A percentile compares a stretch with the other conserved stretches of the same genome.
phyloP scores from a whole-genome alignment of 2,113 vertebrate species.

The Equus quagga region DNA sequence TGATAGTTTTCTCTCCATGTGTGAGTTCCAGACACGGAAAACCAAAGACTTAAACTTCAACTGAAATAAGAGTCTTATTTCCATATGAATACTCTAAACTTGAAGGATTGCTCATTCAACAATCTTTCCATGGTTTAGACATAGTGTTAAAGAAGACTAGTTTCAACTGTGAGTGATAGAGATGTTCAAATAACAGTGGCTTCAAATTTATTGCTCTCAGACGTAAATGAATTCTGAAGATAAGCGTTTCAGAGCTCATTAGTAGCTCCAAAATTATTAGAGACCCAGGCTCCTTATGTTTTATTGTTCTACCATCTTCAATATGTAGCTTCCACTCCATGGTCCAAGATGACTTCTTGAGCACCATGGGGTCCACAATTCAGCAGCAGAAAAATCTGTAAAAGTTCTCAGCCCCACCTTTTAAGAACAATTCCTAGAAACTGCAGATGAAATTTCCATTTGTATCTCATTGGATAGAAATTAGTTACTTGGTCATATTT shows the following conservation, averaged over 20 bases:
- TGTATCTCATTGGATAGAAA: neutral
- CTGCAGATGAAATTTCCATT: neutral
- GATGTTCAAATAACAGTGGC: neutral
- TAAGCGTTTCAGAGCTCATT: neutral
- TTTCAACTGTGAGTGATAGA: neutral
- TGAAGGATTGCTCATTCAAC: neutral
- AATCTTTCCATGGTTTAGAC: neutral
- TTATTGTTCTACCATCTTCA: neutral
- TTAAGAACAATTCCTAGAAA: neutral
- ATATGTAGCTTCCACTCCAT: neutral
- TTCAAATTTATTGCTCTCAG: neutral
- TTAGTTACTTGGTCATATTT: neutral
- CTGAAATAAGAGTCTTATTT: neutral
- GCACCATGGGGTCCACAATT: neutral
- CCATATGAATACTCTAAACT: neutral
- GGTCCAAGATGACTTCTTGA: neutral
- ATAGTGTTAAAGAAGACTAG: neutral
- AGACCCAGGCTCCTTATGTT: neutral
- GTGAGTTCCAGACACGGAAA: neutral
- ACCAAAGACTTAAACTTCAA: constrained; percentile 19
- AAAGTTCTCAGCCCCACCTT: neutral
- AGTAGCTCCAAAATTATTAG: neutral
- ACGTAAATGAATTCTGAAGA: neutral
- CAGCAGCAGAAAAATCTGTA: neutral
- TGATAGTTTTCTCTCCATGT: neutral